phyloP scores from a whole-genome alignment of 2,797 vertebrate species.

The Pteronotus mesoamericanus region DNA sequence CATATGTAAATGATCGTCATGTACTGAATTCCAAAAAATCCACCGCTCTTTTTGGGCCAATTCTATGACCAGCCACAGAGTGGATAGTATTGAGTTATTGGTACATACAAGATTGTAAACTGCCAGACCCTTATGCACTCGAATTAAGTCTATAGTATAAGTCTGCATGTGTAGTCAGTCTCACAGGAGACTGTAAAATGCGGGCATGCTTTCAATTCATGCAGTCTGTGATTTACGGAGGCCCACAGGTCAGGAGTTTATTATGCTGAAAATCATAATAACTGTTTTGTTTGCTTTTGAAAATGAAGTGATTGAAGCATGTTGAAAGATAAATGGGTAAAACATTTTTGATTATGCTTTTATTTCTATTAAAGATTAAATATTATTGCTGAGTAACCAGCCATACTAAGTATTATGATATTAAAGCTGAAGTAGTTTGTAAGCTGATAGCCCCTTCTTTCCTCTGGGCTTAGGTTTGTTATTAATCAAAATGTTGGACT shows the following conservation, averaged over 20 bases:
- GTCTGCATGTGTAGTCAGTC: constrained; percentile 64
- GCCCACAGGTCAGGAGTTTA: constrained; percentile 66
- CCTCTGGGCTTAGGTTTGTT: constrained; percentile 71
- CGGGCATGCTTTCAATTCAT: constrained; percentile 61
- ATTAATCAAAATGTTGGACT: constrained; percentile 71
- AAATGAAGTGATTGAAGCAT: constrained; percentile 74
- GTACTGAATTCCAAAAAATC: constrained; percentile 40
- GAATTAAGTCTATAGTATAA: constrained; percentile 13
- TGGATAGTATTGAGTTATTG: constrained; percentile 37
- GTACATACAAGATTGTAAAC: constrained; percentile 47
- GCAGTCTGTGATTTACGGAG: constrained; percentile 74
- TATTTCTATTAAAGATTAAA: constrained; percentile 74
- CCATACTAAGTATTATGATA: constrained; percentile 70
- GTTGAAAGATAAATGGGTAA: constrained; percentile 78
- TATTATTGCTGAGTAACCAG: constrained; percentile 70
- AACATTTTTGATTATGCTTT: constrained; percentile 73
- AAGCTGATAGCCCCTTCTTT: constrained; percentile 70
- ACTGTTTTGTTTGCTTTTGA: constrained; percentile 68
- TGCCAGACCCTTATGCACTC: constrained; percentile 17
- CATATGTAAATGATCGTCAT: constrained; percentile 47
- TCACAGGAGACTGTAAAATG: constrained; percentile 55
- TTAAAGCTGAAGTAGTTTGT: constrained; percentile 72
- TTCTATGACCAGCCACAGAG: constrained; percentile 2
- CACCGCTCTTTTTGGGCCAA: not conserved
- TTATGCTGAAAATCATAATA: constrained; percentile 75